Evolutionary conservation across 2,888 invertebrate genomes (phyloP).

Genomic region (Thysanoteuthis rhombus): DNA sequence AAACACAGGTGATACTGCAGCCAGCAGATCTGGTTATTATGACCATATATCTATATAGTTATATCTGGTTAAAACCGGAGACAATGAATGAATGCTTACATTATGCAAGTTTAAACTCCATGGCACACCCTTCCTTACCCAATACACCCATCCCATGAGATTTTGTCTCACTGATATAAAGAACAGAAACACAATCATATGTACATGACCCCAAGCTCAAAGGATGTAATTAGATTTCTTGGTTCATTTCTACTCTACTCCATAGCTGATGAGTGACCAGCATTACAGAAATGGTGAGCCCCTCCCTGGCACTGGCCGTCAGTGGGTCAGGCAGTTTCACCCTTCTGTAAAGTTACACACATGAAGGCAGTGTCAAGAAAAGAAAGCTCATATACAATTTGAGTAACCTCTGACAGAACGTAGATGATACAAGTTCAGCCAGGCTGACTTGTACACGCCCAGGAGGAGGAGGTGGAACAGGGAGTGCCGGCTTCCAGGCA

Average conservation of each 20-base stretch:
- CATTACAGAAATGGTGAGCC: neutral
- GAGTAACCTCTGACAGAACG: neutral
- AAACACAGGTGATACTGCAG: neutral
- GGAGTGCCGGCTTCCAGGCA: neutral
- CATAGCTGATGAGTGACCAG: neutral
- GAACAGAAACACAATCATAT: neutral
- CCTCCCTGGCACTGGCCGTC: neutral
- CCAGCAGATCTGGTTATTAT: conserved; percentile 12
- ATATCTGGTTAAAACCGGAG: conserved; percentile 12
- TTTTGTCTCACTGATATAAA: neutral
- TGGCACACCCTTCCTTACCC: neutral
- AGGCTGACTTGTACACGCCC: neutral
- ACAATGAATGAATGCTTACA: conserved; percentile 12
- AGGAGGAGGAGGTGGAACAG: neutral
- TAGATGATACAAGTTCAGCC: neutral
- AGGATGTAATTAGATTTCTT: neutral
- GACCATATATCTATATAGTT: neutral
- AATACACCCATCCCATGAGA: neutral
- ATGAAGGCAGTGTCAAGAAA: neutral
- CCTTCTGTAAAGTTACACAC: neutral
- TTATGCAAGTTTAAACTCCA: neutral
- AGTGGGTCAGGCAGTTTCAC: neutral
- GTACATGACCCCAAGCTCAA: neutral
- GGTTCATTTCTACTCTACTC: neutral
- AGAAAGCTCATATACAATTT: neutral